Evolutionary conservation across 2,888 invertebrate species (phyloP), one percentile per base, ranked within the genome.

Genomic region (Adelognathus sp.): DNA sequence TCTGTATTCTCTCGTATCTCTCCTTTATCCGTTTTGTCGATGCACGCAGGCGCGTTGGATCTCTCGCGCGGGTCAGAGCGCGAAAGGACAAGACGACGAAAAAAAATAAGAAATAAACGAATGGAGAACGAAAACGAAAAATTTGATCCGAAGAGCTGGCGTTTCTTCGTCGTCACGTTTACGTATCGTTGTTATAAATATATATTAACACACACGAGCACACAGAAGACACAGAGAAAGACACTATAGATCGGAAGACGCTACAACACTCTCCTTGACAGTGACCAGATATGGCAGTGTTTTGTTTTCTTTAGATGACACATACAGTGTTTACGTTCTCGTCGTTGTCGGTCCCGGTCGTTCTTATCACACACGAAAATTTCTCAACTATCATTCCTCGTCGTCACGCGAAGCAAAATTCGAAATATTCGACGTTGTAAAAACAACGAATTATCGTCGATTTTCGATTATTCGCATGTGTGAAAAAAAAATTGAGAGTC

Each of bases 21-120:
- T n/a, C n/a, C n/a, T n/a, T n/a, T n/a, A n/a, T n/a, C n/a, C n/a
- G n/a, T n/a, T n/a, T 36, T 36, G 36, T 9, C n/a, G 44, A n/a
- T n/a, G n/a, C n/a, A n/a, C 44, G 44, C 44, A 3, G 44, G 44
- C 44, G 44, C 44, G 44, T 36, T 36, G n/a, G 36, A 36, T 36
- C 36, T 36, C 36, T 36, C 36, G n/a, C 36, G 9, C 36, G 1
- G 11, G 36, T 36, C n/a, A 6, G 36, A 36, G 36, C 36, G 9
- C n/a, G n/a, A 36, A 9, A 9, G 36, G 3, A 6, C 36, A 36
- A 9, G 9, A 36, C 36, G 36, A 36, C 18, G 60, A 31, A 31
- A 52, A 14, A 29, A 61, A 54, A 46, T 44, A 73, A 64, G 29
- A 11, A 36, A 70, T 52, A 76, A 44, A 50, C 44, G 72, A 71